Conservation (phyloP, 2,113 vertebrate species). For the Anarhynchus alexandrinus region DNA sequence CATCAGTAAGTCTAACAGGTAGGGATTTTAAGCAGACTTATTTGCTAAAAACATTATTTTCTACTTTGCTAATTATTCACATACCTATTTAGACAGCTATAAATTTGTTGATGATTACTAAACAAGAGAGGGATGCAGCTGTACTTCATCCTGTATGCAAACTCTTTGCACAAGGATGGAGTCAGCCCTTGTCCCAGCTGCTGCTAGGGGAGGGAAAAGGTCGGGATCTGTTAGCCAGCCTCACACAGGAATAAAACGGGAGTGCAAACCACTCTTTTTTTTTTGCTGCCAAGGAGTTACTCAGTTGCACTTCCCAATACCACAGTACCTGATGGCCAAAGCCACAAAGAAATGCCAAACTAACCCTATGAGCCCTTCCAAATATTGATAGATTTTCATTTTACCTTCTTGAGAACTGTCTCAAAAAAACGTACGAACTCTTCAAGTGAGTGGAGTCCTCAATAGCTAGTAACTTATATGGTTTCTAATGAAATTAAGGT, state of each 20-base stretch:
- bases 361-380: not conserved
- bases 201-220: not conserved
- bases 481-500: not conserved
- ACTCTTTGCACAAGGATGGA: not conserved
- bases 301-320: not conserved
- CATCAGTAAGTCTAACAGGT: not conserved
- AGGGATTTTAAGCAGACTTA: conserved; percentile 10
- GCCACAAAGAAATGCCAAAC: not conserved
- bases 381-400: not conserved
- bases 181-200: not conserved
- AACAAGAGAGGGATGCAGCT: conserved; percentile 14
- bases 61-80: not conserved
- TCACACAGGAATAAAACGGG: not conserved
- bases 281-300: not conserved
- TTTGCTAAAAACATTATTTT: conserved; percentile 1
- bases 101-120: not conserved
- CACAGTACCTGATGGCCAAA: not conserved
- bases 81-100: not conserved
- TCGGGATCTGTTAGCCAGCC: not conserved
- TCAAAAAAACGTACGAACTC: not conserved
- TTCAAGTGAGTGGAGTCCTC: not conserved
- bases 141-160: not conserved
- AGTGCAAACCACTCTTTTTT: not conserved
- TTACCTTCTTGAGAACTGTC: not conserved
- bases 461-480: not conserved